Percentiles rank a stretch among this genome's conserved stretches.
Conservation (phyloP, 2,113 vertebrate species). For the Podarcis raffonei region DNA sequence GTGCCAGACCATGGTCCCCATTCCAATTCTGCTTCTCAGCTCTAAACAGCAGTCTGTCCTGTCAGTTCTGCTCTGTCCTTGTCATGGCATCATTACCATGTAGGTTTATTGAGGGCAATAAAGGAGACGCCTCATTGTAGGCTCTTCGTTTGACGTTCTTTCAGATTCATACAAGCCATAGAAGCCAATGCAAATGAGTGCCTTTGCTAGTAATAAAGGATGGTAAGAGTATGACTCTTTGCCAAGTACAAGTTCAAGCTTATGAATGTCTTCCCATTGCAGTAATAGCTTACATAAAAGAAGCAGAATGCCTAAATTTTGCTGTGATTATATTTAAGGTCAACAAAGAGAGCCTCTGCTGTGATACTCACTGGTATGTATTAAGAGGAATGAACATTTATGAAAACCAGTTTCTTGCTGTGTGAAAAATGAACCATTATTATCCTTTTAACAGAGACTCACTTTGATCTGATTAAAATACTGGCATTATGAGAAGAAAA, state of each 20-base stretch:
- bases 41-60: too few species aligned
- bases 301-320: constrained; percentile 27
- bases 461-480: constrained; percentile 61
- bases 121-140: not conserved
- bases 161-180: not conserved
- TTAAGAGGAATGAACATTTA: constrained; percentile 37
- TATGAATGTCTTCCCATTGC: not conserved
- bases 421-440: constrained; percentile 59
- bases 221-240: not conserved
- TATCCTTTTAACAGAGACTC: constrained; percentile 51
- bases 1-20: not conserved
- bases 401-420: constrained; percentile 59
- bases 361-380: constrained; percentile 51
- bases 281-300: not conserved
- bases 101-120: not conserved
- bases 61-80: not conserved
- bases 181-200: not conserved
- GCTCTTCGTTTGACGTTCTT: not conserved
- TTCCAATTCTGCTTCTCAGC: not conserved
- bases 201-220: not conserved
- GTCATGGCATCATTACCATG: not conserved
- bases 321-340: constrained; percentile 61
- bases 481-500: not conserved
- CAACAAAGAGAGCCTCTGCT: constrained; percentile 30
- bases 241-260: not conserved